Base-by-base conservation (phyloP, 2,113 vertebrate genomes). In the Corythaeola cristata region DNA sequence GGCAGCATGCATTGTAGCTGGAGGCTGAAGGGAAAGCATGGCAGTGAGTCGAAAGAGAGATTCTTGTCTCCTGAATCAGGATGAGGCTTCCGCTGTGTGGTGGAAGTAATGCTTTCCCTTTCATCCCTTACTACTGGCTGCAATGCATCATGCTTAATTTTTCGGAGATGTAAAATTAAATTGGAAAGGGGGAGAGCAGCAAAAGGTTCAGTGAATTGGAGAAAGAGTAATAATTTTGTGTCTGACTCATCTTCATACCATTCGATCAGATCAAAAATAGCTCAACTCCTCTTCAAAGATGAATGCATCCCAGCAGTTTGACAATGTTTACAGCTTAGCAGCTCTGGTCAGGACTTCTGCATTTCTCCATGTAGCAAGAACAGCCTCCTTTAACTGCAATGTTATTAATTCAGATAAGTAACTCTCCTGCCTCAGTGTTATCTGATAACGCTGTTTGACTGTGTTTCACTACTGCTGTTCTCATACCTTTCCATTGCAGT, bases 91-190 rank as follows among this genome's bases (percentile, higher is more conserved):
- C 39, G 37, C 81, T 87, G 16, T 47, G 55, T 4, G 6, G 50
- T 66, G 63, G 76, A 52, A 45, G 74, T 23, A 85, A 33, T 71
- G 15, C 30, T 64, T 67, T 84, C n/a, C 52, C 44, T 62, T 82
- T 82, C 39, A 55, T 33, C 39, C 6, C 0, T 19, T 87, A 27
- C 66, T 58, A 28, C 39, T 60, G 91, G 39, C 88, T 90, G 53
- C 50, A 85, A 11, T 60, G 39, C 66, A 76, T 80, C 26, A 5
- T 12, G 44, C 76, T 50, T 45, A 16, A 63, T 78, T 88, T 85
- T 93, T 86, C 75, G 64, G 75, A 91, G 74, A 67, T 72, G 33
- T 64, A 52, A 96, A 90, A 89, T 82, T 45, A 77, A 90, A 79
- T 82, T 83, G 74, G 74, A 62, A 91, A 80, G 23, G 20, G 74